Evolutionary conservation across 2,113 vertebrate genomes (phyloP).

Genomic region (Trachemys scripta): DNA sequence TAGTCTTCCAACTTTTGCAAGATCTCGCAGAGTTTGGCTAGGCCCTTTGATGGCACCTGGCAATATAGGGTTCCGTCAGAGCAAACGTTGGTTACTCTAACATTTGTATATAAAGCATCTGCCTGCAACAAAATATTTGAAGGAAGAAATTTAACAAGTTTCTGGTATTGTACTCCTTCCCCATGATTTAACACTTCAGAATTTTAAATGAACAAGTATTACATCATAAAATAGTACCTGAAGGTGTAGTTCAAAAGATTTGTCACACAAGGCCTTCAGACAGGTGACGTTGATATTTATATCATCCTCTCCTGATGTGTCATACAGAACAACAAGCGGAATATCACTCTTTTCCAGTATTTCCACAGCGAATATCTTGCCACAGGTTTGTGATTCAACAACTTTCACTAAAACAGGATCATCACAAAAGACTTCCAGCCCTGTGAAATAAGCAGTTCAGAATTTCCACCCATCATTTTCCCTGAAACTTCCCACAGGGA

Average conservation of each 20-base stretch:
- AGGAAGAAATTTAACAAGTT: neutral
- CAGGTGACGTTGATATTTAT: slow-evolving; percentile 91
- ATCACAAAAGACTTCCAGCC: slow-evolving; percentile 88
- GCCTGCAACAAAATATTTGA: slow-evolving; percentile 77
- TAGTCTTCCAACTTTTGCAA: slow-evolving; percentile 86
- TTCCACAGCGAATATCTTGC: slow-evolving; percentile 92
- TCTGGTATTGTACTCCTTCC: neutral
- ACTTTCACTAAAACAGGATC: slow-evolving; percentile 84
- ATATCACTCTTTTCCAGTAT: slow-evolving; percentile 84
- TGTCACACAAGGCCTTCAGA: slow-evolving; percentile 87
- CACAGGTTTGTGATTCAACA: slow-evolving; percentile 85
- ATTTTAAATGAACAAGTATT: neutral
- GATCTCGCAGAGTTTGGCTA: slow-evolving; percentile 83
- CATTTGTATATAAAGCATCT: slow-evolving; percentile 82
- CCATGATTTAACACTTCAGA: neutral
- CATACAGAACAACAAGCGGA: slow-evolving; percentile 89
- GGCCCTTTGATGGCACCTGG: slow-evolving; percentile 91
- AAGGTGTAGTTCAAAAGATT: slow-evolving; percentile 86
- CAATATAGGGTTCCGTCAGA: slow-evolving; percentile 91
- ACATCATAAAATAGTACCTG: slow-evolving; percentile 77
- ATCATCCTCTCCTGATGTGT: slow-evolving; percentile 92
- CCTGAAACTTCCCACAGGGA: neutral
- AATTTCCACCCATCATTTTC: neutral
- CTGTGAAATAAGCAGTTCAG: slow-evolving; percentile 73
- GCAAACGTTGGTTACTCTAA: slow-evolving; percentile 89